phyloP scores from a whole-genome alignment of 2,113 vertebrate genomes.

The Bothrops jararaca region DNA sequence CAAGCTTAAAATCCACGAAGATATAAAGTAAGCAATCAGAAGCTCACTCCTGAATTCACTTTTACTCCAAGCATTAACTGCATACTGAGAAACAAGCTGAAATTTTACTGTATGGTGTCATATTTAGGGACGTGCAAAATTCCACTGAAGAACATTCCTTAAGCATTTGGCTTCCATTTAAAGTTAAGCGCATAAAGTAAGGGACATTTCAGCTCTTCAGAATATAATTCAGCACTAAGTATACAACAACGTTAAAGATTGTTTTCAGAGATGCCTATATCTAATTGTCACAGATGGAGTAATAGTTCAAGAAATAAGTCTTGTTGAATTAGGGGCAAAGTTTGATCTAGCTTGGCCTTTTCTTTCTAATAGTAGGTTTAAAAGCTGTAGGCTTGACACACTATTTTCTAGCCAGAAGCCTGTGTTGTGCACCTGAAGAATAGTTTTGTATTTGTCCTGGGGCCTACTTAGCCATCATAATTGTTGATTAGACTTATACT shows the following conservation, averaged over 20 bases:
- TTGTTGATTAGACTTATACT: not conserved
- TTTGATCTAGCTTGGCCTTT: not conserved
- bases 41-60: not conserved
- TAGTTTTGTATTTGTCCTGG: not conserved
- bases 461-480: not conserved
- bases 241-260: not conserved
- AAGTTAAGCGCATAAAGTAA: not conserved
- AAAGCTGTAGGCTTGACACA: not conserved
- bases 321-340: not conserved
- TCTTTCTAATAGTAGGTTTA: not conserved
- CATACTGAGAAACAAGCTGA: not conserved
- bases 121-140: not conserved
- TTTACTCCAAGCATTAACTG: not conserved
- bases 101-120: not conserved
- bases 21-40: not conserved
- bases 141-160: too few relatives aligned
- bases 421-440: not conserved
- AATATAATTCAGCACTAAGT: not conserved
- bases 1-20: not conserved
- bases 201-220: not conserved
- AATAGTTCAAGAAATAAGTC: not conserved
- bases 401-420: not conserved
- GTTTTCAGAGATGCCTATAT: not conserved
- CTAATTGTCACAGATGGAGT: not conserved
- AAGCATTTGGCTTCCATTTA: not conserved